These are phyloP conservation scores for Tenthredo mesomela DNA, from an alignment of 2,888 invertebrate species.

Conservation along the genomic window DNA sequence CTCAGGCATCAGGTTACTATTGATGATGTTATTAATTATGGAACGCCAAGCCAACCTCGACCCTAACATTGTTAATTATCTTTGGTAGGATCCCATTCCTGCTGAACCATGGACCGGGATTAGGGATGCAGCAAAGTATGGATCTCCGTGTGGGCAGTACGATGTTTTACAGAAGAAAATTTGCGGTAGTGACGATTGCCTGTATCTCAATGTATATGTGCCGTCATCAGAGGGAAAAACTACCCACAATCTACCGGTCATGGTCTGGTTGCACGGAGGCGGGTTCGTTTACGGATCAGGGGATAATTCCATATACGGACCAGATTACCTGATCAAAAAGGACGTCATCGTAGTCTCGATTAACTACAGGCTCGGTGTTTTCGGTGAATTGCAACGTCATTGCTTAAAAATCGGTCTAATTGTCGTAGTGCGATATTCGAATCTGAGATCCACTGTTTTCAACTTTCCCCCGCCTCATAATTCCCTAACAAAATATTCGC, in stretches of 20 bases:
- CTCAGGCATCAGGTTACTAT: neutral
- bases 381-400: slow-evolving; percentile 62
- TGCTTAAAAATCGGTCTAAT: neutral
- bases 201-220: slow-evolving; percentile 70
- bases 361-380: slow-evolving; percentile 69
- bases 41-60: slow-evolving; percentile 9
- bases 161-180: slow-evolving; percentile 50
- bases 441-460: neutral
- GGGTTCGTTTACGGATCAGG: slow-evolving; percentile 70
- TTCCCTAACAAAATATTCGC: neutral
- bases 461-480: neutral
- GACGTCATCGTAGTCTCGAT: slow-evolving; percentile 70
- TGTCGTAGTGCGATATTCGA: neutral
- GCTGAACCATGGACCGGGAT: slow-evolving; percentile 66
- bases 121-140: slow-evolving; percentile 64
- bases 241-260: neutral
- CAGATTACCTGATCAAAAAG: slow-evolving; percentile 69
- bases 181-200: slow-evolving; percentile 69
- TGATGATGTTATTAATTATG: slow-evolving; percentile 26
- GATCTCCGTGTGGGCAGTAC: slow-evolving; percentile 61
- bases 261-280: slow-evolving; percentile 56
- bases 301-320: slow-evolving; percentile 65
- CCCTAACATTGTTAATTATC: slow-evolving; percentile 16
- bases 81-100: slow-evolving; percentile 67
- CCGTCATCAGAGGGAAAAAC: neutral